Percentiles rank a stretch among this genome's conserved stretches.
Conservation (phyloP, 1,140 invertebrate genomes). For the Tetramorium parvispinum region DNA sequence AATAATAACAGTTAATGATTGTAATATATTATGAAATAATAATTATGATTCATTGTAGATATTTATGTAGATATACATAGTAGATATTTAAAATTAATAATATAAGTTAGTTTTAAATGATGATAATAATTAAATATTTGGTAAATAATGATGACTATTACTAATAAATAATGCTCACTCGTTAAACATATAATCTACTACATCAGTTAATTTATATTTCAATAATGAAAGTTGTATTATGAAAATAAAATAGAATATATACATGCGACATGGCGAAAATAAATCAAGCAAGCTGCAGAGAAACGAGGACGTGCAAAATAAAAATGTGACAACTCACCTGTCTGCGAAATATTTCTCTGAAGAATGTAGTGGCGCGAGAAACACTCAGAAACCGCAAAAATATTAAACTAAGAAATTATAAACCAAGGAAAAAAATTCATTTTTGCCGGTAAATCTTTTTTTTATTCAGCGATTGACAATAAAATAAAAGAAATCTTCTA, state of each 20-base stretch:
- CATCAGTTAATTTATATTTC: not conserved
- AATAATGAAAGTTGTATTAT: not conserved
- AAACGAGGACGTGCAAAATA: slow-evolving; percentile 66
- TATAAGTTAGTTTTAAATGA: not conserved
- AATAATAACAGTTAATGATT: not conserved
- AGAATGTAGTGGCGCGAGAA: slow-evolving; percentile 65
- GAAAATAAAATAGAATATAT: not conserved
- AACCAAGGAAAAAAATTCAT: slow-evolving; percentile 20
- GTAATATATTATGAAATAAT: not conserved
- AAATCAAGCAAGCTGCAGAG: slow-evolving; percentile 68
- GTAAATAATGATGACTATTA: slow-evolving; percentile 9
- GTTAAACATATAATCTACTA: not conserved
- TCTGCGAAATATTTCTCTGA: slow-evolving; percentile 26
- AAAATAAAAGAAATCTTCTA: slow-evolving; percentile 78
- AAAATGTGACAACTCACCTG: slow-evolving; percentile 78
- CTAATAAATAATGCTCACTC: not conserved
- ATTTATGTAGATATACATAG: not conserved
- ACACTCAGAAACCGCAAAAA: slow-evolving; percentile 68
- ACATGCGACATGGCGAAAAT: slow-evolving; percentile 47
- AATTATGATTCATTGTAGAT: not conserved
- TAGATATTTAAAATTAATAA: not conserved
- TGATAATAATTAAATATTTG: slow-evolving; percentile 9
- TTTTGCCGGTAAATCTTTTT: slow-evolving; percentile 73
- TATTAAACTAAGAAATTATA: slow-evolving; percentile 59
- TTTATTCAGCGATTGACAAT: slow-evolving; percentile 76